A percentile compares a stretch with the other conserved stretches of the same genome.
Evolutionary conservation across 2,113 vertebrate genomes (phyloP).

Genomic region (Apteryx mantelli): DNA sequence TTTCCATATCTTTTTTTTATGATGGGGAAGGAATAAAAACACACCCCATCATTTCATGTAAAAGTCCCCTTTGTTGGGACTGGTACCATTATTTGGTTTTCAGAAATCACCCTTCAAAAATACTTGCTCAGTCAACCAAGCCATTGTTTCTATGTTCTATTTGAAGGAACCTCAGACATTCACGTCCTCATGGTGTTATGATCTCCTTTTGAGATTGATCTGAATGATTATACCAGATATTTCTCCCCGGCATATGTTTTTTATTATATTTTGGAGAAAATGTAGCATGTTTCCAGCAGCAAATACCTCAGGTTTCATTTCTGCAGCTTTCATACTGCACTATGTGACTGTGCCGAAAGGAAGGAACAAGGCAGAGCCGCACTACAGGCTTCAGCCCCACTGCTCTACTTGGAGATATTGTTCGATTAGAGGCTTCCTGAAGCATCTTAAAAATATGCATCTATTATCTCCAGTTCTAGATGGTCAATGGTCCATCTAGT

Average conservation of each 20-base stretch:
- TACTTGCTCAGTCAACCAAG: neutral
- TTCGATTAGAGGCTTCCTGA: neutral
- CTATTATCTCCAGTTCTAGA: neutral
- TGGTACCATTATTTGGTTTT: neutral
- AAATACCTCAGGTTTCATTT: neutral
- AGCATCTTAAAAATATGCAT: rapidly evolving
- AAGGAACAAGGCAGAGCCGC: neutral
- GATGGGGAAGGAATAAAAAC: neutral
- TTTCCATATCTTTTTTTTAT: neutral
- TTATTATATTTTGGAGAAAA: neutral
- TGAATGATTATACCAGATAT: neutral
- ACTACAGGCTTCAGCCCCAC: neutral
- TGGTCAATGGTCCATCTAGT: neutral
- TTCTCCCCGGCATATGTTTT: neutral
- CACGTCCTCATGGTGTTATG: neutral
- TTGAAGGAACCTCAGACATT: neutral
- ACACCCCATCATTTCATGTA: neutral
- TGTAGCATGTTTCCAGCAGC: neutral
- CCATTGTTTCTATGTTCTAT: neutral
- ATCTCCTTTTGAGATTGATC: neutral
- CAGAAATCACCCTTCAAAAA: neutral
- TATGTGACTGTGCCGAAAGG: rapidly evolving
- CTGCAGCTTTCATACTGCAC: rapidly evolving
- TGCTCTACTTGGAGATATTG: rapidly evolving
- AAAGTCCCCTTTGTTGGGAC: neutral